Conservation (phyloP, 2,113 vertebrate species). For the Polypterus bichir region DNA sequence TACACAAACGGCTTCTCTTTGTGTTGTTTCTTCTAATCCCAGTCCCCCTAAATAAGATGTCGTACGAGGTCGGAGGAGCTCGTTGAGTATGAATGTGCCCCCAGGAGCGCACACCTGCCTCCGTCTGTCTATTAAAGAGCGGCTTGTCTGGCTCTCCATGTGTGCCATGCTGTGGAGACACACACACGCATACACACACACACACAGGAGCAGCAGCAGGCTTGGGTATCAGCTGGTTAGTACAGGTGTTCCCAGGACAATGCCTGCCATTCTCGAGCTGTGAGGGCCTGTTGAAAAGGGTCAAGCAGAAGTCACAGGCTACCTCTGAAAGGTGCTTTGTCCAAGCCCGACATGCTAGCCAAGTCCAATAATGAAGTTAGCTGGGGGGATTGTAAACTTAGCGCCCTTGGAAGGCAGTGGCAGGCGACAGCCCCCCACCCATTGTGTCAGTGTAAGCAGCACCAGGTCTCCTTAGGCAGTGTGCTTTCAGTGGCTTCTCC, state of each 20-base stretch:
- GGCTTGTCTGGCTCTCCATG: no score
- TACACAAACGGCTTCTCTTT: no score
- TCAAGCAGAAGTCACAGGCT: constrained; percentile 33
- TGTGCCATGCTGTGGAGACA: no score
- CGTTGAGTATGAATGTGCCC: no score
- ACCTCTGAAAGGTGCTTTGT: constrained; percentile 31
- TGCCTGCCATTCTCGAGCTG: constrained; percentile 26
- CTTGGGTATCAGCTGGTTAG: constrained; percentile 19
- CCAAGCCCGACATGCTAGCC: constrained; percentile 20
- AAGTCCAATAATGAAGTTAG: constrained; percentile 27
- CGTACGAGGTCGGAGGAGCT: no score
- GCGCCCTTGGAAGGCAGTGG: constrained; percentile 16
- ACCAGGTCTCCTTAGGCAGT: background rate
- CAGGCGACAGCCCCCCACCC: constrained; percentile 26
- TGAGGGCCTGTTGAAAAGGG: constrained; percentile 24
- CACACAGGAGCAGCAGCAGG: no score
- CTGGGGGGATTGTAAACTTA: constrained; percentile 17
- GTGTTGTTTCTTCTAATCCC: no score
- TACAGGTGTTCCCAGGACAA: constrained; percentile 35
- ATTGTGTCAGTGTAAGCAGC: constrained; percentile 24
- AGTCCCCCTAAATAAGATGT: no score
- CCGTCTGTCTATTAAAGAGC: no score
- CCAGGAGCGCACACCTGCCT: no score
- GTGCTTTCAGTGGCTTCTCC: no score
- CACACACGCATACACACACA: no score